Conservation (phyloP, 2,888 invertebrate genomes). For the Tipula unca region DNA sequence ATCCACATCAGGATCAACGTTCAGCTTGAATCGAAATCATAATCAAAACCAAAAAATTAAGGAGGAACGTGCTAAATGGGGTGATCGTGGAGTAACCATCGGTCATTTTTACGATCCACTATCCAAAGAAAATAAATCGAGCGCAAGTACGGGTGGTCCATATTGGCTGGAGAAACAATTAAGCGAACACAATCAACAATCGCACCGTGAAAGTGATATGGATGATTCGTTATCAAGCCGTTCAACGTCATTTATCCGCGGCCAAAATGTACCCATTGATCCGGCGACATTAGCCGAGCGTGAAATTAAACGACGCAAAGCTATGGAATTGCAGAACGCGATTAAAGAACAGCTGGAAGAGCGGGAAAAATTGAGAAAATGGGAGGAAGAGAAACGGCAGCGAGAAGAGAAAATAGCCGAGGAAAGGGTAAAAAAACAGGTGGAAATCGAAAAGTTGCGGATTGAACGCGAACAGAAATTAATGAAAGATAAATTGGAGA, state of each 20-base stretch:
- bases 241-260: slow-evolving; percentile 62
- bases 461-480: slow-evolving; percentile 62
- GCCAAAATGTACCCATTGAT: slow-evolving; percentile 79
- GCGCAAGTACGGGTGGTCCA: slow-evolving; percentile 34
- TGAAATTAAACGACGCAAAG: slow-evolving; percentile 71
- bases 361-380: slow-evolving; percentile 61
- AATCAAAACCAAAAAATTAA: slow-evolving; percentile 36
- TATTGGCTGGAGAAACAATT: slow-evolving; percentile 42
- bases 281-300: slow-evolving; percentile 70
- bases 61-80: slow-evolving; percentile 65
- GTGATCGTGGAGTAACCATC: slow-evolving; percentile 58
- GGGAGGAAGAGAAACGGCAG: slow-evolving; percentile 64
- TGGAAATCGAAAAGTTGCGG: slow-evolving; percentile 57
- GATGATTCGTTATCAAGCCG: slow-evolving; percentile 30
- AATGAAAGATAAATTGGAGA: slow-evolving; percentile 58
- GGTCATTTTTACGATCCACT: slow-evolving; percentile 59
- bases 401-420: slow-evolving; percentile 78
- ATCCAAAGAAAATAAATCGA: slow-evolving; percentile 30
- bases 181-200: slow-evolving; percentile 31
- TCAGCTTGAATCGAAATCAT: slow-evolving; percentile 25
- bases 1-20: not conserved
- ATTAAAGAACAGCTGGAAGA: slow-evolving; percentile 80
- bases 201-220: slow-evolving; percentile 33
- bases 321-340: slow-evolving; percentile 77
- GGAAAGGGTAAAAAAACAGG: slow-evolving; percentile 62